phyloP scores from a whole-genome alignment of 2,113 vertebrate genomes.

The Heterocephalus glaber region DNA sequence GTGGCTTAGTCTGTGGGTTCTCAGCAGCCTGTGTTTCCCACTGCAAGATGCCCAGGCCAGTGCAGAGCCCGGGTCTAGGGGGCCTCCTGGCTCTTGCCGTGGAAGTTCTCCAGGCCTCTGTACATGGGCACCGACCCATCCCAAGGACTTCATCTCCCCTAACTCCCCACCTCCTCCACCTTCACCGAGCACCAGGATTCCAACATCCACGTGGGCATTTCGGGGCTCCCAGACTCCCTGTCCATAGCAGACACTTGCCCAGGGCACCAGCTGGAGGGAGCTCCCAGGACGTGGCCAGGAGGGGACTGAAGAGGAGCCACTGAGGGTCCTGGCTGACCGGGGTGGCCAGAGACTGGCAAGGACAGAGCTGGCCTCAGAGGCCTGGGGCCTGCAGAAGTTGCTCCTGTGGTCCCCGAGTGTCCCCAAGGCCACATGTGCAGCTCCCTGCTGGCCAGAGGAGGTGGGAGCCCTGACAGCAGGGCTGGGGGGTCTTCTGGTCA shows the following conservation, averaged over 20 bases:
- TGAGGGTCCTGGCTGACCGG: not conserved
- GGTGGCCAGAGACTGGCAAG: no score
- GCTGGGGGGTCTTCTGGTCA: not conserved
- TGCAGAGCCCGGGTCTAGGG: not conserved
- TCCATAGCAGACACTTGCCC: not conserved
- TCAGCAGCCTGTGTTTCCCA: not conserved
- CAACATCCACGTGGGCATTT: fast-evolving
- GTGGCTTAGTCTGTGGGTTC: fast-evolving
- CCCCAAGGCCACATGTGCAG: not conserved
- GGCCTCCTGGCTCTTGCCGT: not conserved
- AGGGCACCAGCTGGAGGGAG: fast-evolving
- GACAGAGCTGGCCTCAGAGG: not conserved
- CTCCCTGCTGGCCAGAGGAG: not conserved
- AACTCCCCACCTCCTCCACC: not conserved
- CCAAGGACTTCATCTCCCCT: no score
- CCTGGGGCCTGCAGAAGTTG: not conserved
- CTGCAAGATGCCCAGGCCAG: not conserved
- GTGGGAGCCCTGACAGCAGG: not conserved
- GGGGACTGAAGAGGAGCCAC: not conserved
- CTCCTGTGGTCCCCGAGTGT: not conserved
- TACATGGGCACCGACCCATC: not conserved
- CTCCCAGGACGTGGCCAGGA: fast-evolving
- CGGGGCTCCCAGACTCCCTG: not conserved
- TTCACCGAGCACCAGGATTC: not conserved
- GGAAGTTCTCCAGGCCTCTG: not conserved